Conservation (phyloP, 2,113 vertebrate genomes). For the Oreotrochilus melanogaster region DNA sequence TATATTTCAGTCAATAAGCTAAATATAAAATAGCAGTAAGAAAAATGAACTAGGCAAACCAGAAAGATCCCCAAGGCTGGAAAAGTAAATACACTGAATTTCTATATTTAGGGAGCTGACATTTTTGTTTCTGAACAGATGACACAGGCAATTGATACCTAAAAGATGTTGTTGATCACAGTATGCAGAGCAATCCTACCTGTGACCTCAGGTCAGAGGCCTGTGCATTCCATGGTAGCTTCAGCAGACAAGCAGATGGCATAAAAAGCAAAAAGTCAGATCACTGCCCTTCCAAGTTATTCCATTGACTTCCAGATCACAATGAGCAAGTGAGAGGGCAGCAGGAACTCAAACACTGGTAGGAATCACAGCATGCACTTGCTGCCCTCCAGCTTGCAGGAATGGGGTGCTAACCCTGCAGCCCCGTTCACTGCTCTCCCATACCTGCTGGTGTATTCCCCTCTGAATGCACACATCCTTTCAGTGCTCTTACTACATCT, state of each 20-base stretch:
- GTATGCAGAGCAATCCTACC: not conserved
- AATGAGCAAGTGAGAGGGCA: not conserved
- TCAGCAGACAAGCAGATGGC: not conserved
- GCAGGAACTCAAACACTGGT: rapidly evolving
- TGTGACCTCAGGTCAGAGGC: not conserved
- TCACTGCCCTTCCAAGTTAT: not conserved
- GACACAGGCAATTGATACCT: not conserved
- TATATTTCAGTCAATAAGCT: slow-evolving; percentile 15
- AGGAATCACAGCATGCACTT: rapidly evolving
- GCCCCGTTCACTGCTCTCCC: not conserved
- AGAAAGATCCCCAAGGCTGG: slow-evolving; percentile 12
- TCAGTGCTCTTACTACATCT: not conserved
- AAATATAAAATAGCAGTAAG: slow-evolving; percentile 24
- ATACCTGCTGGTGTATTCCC: not conserved
- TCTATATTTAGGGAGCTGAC: slow-evolving; percentile 58
- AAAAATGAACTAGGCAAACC: slow-evolving; percentile 37
- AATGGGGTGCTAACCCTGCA: not conserved
- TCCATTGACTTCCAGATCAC: not conserved
- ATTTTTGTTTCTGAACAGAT: slow-evolving; percentile 31
- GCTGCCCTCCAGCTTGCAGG: not conserved
- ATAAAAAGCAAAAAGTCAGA: not conserved
- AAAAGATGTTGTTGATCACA: not conserved
- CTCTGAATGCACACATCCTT: rapidly evolving
- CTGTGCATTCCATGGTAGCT: not conserved
- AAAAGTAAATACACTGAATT: slow-evolving; percentile 33